These are phyloP conservation scores for Lepisosteus osseus DNA, from an alignment of 2,113 vertebrate species.

Conservation along the genomic window DNA sequence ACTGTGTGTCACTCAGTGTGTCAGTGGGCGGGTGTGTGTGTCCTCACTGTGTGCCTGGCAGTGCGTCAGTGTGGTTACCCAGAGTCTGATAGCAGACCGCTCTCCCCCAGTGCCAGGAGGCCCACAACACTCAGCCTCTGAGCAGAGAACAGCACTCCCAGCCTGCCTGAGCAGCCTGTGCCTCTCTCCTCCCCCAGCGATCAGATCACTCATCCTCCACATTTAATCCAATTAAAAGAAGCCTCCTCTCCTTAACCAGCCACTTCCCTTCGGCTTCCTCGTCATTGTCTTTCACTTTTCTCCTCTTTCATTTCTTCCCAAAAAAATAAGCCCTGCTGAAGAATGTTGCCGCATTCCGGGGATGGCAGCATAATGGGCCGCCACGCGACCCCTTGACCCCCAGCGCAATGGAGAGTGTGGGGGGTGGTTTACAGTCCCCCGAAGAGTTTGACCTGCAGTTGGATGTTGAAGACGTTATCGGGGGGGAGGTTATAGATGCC, in stretches of 20 bases:
- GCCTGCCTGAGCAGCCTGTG: background rate
- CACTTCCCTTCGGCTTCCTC: conserved; percentile 17
- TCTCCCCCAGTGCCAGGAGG: no score
- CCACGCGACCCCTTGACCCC: conserved; percentile 33
- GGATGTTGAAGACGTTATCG: conserved; percentile 6
- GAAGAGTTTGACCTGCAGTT: conserved; percentile 20
- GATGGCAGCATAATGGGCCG: conserved; percentile 16
- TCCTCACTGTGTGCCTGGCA: background rate
- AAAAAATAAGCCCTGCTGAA: background rate
- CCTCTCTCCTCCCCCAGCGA: conserved; percentile 1
- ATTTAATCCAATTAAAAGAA: conserved; percentile 40
- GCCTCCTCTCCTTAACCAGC: conserved; percentile 27
- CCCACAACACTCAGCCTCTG: no score
- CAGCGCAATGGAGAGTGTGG: conserved; percentile 7
- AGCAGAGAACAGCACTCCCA: background rate
- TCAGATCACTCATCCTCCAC: conserved; percentile 20
- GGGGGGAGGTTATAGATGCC: conserved; percentile 12
- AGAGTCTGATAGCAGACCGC: no score
- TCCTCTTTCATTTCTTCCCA: conserved; percentile 6
- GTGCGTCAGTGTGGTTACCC: no score
- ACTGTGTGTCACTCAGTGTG: no score
- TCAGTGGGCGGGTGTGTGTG: background rate
- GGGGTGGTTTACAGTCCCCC: conserved; percentile 8
- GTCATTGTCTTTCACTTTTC: conserved; percentile 16
- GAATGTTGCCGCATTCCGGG: background rate